Evolutionary conservation across 92 coral and sea anemone genomes (phyloP), one percentile per base, ranked within the genome.

Genomic region (Desmophyllum pertusum): DNA sequence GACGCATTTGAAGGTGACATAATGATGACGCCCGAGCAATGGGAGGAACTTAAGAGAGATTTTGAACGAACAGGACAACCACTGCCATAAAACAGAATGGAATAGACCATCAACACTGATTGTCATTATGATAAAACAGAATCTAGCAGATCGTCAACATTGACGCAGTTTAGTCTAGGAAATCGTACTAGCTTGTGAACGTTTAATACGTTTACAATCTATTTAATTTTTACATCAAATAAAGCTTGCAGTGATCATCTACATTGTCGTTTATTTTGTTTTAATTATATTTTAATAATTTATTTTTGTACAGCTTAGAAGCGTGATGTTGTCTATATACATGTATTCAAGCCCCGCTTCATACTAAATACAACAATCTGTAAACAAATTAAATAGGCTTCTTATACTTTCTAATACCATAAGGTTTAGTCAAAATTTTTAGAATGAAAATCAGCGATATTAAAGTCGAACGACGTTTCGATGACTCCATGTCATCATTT

Each of bases 1-100:
- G 89, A 91, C 35, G 81, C 83, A 10, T 91, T 91, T 85, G 94
- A 91, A 81, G 94, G 92, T 4, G 94, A 91, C 70, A 88, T 91
- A 53, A 76, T 91, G 94, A 80, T 91, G 94, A 84, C 87, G 15
- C 82, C 92, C 4, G 94, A 88, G 46, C 89, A 91, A 69, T 88
- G 86, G 65, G 92, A 84, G 15, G 89, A 81, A 46, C 73, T 84
- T 5, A 88, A 88, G 73, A 88, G 67, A 66, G 89, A 88, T 62
- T 91, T 83, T 64, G 37, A 86, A 63, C 74, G 57, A 38, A 84
- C 87, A 35, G 76, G 87, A 53, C 87, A 84, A 65, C 75, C 83
- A n/a, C 4, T 84, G n/a, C 87, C 87, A 33, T 53, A 53, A 55
- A 55, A 68, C 77, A 48, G 10, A 48, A 65, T 29, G 18, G 31